Evolutionary conservation across 2,888 invertebrate species (phyloP).

Genomic region (Psylliodes chrysocephalus): DNA sequence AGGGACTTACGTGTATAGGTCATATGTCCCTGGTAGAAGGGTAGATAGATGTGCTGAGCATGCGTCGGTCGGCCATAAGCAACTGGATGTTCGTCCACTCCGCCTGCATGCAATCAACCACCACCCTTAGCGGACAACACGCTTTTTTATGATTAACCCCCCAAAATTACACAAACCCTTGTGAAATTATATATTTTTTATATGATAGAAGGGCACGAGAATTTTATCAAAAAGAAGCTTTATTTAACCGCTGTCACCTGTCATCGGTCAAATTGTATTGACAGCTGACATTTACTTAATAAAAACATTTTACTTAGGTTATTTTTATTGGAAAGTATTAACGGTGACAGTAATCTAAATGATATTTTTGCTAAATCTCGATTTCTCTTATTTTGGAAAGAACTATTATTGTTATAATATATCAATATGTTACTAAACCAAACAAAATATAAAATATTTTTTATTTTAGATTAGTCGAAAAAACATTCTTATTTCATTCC

Average conservation of each 20-base stretch:
- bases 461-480: too few species aligned
- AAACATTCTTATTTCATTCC: too few species aligned
- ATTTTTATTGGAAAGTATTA: too few species aligned
- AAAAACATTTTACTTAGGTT: too few species aligned
- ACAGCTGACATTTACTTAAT: too few species aligned
- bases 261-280: too few species aligned
- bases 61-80: conserved; percentile 76
- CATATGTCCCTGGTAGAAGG: conserved; percentile 86
- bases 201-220: neutral
- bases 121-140: conserved; percentile 54
- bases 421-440: neutral
- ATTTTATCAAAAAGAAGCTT: neutral
- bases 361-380: neutral
- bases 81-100: conserved; percentile 64
- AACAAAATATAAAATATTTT: neutral
- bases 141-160: conserved; percentile 32
- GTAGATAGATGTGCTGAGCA: conserved; percentile 84
- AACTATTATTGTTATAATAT: conserved; percentile 1
- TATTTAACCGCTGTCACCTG: too few species aligned
- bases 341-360: too few species aligned
- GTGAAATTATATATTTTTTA: neutral
- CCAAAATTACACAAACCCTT: neutral
- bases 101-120: conserved; percentile 62
- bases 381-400: neutral
- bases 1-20: conserved; percentile 80